Percentiles rank a stretch among this genome's conserved stretches.
Conservation (phyloP, 2,113 vertebrate genomes). For the Poeciliopsis turrubarensis region DNA sequence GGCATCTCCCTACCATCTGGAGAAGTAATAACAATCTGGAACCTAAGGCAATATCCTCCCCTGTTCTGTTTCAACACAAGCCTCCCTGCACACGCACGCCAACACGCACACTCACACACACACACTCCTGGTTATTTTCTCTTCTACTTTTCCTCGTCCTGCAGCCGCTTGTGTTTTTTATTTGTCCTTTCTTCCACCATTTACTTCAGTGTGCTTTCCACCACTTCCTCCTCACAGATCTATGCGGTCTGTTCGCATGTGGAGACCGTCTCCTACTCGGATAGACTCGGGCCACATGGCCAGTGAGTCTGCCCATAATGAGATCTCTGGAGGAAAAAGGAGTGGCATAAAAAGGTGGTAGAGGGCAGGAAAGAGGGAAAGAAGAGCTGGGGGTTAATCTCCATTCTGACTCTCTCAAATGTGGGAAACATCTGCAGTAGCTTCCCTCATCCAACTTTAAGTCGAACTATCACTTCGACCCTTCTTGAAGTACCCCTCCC, state of each 20-base stretch:
- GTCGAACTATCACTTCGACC: slow-evolving; percentile 4
- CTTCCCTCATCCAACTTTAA: slow-evolving; percentile 4
- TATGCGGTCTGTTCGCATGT: slow-evolving; percentile 28
- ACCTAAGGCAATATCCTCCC: slow-evolving; percentile 49
- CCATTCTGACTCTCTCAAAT: slow-evolving; percentile 45
- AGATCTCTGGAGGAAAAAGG: slow-evolving; percentile 71
- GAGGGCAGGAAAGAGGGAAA: slow-evolving; percentile 15
- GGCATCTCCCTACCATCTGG: slow-evolving; percentile 64
- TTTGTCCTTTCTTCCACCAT: slow-evolving; percentile 8
- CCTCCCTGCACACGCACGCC: slow-evolving; percentile 16
- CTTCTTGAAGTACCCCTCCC: slow-evolving; percentile 1
- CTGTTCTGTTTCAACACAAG: slow-evolving; percentile 51
- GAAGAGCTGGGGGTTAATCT: slow-evolving; percentile 34
- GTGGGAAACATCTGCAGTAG: slow-evolving; percentile 28
- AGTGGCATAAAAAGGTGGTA: slow-evolving; percentile 26
- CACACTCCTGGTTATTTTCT: slow-evolving; percentile 15
- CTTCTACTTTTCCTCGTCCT: slow-evolving; percentile 4
- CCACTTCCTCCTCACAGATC: slow-evolving; percentile 18
- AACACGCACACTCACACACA: neutral
- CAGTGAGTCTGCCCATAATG: slow-evolving; percentile 67
- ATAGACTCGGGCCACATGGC: slow-evolving; percentile 42
- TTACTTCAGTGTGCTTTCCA: slow-evolving; percentile 14
- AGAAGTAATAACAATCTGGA: slow-evolving; percentile 66
- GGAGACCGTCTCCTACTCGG: slow-evolving; percentile 33
- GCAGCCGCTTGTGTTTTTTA: slow-evolving; percentile 17